Evolutionary conservation across 2,888 invertebrate genomes (phyloP).

Genomic region (Prosopocoilus inquinatus): DNA sequence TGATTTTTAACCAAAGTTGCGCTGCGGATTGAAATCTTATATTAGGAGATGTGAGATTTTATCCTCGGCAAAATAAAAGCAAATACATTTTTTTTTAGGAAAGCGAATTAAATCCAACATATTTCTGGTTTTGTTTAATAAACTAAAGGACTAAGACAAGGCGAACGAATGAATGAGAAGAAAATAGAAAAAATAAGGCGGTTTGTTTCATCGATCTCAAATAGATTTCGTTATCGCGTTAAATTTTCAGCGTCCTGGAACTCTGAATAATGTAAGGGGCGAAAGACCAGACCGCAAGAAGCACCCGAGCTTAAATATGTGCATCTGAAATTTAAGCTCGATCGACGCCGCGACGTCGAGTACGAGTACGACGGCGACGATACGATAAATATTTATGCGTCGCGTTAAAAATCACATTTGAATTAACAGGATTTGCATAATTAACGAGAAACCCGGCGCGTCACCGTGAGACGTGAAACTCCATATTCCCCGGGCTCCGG

Average conservation of each 20-base stretch:
- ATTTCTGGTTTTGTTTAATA: too few species aligned
- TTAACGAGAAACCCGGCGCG: slow-evolving; percentile 15
- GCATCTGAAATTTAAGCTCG: background rate
- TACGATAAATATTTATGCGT: background rate
- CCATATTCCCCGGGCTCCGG: slow-evolving; percentile 43
- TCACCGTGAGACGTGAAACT: slow-evolving; percentile 37
- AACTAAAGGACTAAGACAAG: too few species aligned
- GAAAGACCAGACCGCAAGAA: too few species aligned
- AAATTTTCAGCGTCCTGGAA: too few species aligned
- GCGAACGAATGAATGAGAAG: too few species aligned
- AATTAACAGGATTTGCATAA: slow-evolving; percentile 12
- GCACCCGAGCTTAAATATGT: too few species aligned
- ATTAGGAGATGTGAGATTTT: slow-evolving; percentile 40
- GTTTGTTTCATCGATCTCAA: too few species aligned
- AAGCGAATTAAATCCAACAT: too few species aligned
- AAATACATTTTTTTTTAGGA: too few species aligned
- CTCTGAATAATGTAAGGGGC: too few species aligned
- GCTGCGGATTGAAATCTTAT: slow-evolving; percentile 46
- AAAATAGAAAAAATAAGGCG: too few species aligned
- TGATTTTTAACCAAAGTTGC: slow-evolving; percentile 51
- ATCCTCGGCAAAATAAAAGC: background rate
- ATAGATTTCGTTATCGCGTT: too few species aligned
- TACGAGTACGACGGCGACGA: background rate
- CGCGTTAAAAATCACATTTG: slow-evolving; percentile 4
- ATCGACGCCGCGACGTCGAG: background rate